A percentile compares a stretch with the other conserved stretches of the same genome.
These are phyloP conservation scores for Chalcosyrphus nemorum DNA, from an alignment of 2,888 invertebrate genomes.

Conservation along the genomic window DNA sequence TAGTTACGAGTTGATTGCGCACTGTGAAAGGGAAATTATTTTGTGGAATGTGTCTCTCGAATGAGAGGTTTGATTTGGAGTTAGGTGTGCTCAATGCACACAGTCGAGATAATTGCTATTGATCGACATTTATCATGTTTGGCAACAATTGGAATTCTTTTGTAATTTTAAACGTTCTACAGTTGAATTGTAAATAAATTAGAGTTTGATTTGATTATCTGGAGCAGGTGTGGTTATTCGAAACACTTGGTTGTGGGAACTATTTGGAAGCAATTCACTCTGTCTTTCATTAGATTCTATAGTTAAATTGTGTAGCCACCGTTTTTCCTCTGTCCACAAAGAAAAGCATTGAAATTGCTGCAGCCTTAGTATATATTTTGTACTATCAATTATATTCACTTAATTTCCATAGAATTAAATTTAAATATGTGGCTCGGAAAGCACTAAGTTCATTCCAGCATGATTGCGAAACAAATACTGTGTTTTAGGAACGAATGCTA, in stretches of 20 bases:
- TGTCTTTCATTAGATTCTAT: too few relatives aligned
- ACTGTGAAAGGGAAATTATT: constrained; percentile 30
- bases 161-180: constrained; percentile 1
- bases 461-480: too few relatives aligned
- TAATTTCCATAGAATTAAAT: too few relatives aligned
- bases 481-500: too few relatives aligned
- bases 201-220: neutral
- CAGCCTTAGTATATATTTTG: too few relatives aligned
- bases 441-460: too few relatives aligned
- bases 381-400: too few relatives aligned
- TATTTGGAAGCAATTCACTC: neutral
- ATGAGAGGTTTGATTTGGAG: constrained; percentile 1
- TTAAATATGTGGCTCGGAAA: too few relatives aligned
- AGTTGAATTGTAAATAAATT: neutral
- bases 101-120: neutral
- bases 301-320: too few relatives aligned
- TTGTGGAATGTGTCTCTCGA: neutral
- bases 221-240: neutral
- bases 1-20: constrained; percentile 3
- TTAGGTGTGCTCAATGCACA: neutral
- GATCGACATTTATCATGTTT: constrained; percentile 25
- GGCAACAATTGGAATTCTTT: constrained; percentile 22
- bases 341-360: too few relatives aligned
- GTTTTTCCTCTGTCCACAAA: too few relatives aligned
- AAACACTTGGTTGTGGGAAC: neutral